phyloP scores from a whole-genome alignment of 92 coral and sea anemone genomes.

The Siderastrea radians region DNA sequence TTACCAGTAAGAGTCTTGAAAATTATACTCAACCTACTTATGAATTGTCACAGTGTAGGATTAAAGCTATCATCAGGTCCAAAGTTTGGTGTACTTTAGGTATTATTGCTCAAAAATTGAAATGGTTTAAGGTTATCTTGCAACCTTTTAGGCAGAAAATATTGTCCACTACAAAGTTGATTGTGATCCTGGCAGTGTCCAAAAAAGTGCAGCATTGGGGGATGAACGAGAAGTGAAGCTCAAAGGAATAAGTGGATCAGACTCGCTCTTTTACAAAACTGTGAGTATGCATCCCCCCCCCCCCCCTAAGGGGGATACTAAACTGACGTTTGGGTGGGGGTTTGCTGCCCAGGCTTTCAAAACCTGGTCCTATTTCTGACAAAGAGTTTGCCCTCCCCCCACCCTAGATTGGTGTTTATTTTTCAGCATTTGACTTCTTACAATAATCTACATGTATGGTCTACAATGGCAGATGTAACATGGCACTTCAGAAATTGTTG shows the following conservation, averaged over 20 bases:
- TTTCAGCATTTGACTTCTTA: too few relatives aligned
- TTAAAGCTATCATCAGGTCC: not conserved
- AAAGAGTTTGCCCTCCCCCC: too few relatives aligned
- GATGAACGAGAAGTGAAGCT: conserved; percentile 91
- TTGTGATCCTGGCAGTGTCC: conserved; percentile 66
- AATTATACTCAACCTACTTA: too few relatives aligned
- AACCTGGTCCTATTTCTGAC: not conserved
- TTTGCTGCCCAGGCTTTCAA: not conserved
- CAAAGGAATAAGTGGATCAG: conserved; percentile 90
- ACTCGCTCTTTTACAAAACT: conserved; percentile 90
- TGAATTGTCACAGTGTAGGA: too few relatives aligned
- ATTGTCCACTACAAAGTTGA: conserved; percentile 92
- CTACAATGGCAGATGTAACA: too few relatives aligned
- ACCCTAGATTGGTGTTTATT: too few relatives aligned
- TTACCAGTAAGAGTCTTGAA: too few relatives aligned
- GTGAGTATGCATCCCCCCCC: conserved; percentile 58
- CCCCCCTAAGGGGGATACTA: not conserved
- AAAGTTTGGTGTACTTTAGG: not conserved
- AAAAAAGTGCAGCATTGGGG: conserved; percentile 57
- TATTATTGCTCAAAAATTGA: not conserved
- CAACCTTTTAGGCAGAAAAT: conserved; percentile 68
- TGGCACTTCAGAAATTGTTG: too few relatives aligned
- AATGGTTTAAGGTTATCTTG: not conserved
- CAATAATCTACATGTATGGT: too few relatives aligned
- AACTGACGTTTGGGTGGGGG: too few relatives aligned